These are phyloP conservation scores for Gari tellinella DNA, from an alignment of 2,888 invertebrate genomes.

Conservation along the genomic window DNA sequence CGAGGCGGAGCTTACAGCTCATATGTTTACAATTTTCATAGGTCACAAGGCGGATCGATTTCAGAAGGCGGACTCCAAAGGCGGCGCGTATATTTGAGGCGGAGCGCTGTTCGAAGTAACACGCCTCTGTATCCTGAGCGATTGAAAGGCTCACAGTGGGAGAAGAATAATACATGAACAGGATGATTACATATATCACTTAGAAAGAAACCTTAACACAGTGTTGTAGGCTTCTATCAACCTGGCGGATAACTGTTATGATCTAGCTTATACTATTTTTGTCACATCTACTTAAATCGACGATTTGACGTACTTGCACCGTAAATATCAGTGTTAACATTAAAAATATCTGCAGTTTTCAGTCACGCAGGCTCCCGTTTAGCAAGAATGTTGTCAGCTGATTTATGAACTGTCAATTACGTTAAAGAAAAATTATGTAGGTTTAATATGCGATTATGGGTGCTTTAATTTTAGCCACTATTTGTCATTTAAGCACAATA, in stretches of 20 bases:
- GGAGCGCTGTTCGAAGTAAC: constrained; percentile 19
- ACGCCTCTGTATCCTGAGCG: constrained; percentile 37
- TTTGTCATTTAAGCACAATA: no score
- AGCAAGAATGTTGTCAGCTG: no score
- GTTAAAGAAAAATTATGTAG: no score
- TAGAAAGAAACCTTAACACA: constrained; percentile 33
- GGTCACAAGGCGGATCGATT: constrained; percentile 46
- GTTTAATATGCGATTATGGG: no score
- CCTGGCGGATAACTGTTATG: constrained; percentile 34
- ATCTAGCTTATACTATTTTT: constrained; percentile 36
- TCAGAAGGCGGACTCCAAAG: constrained; percentile 59
- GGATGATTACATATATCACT: constrained; percentile 59
- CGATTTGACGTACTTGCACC: no score
- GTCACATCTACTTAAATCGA: constrained; percentile 21
- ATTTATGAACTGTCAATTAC: no score
- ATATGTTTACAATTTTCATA: constrained; percentile 39
- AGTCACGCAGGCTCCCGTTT: no score
- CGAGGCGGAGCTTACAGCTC: constrained; percentile 1
- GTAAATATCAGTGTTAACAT: no score
- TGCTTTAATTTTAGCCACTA: no score
- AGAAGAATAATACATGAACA: constrained; percentile 40
- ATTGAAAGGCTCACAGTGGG: constrained; percentile 55
- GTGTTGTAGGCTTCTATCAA: constrained; percentile 28
- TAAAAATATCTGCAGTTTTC: no score
- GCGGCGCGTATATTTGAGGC: constrained; percentile 62